Conservation (phyloP, 2,888 invertebrate species). For the Aproaerema taeniolella region DNA sequence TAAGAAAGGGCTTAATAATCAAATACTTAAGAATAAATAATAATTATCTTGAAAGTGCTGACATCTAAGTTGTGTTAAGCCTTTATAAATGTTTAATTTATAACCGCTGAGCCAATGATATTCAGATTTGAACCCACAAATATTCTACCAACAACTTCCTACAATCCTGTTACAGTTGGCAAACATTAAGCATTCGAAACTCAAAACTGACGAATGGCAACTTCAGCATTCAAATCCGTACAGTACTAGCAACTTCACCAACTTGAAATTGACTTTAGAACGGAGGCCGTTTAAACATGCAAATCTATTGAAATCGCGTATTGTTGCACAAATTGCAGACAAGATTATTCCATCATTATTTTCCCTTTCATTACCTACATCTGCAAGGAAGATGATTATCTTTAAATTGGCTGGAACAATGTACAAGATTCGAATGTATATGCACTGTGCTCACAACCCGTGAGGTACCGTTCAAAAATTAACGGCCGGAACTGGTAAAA, state of each 20-base stretch:
- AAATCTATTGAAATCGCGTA: slow-evolving; percentile 8
- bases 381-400: slow-evolving; percentile 38
- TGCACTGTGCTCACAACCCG: slow-evolving; percentile 38
- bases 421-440: slow-evolving; percentile 22
- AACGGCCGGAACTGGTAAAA: slow-evolving; percentile 14
- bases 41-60: no score
- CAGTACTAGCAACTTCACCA: slow-evolving; percentile 6
- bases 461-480: slow-evolving; percentile 26
- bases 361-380: slow-evolving; percentile 35
- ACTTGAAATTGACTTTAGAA: slow-evolving; percentile 7
- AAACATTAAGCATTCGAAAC: no score
- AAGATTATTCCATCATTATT: slow-evolving; percentile 21
- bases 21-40: no score
- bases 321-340: slow-evolving; percentile 11
- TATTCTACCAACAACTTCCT: no score
- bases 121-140: no score
- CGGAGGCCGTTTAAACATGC: slow-evolving; percentile 11
- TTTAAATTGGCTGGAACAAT: slow-evolving; percentile 40
- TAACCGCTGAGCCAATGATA: no score
- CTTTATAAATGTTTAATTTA: no score
- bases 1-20: no score
- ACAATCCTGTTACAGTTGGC: no score
- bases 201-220: no score
- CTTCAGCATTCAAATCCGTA: slow-evolving; percentile 3
- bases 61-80: no score